Base-by-base conservation (phyloP, 2,113 vertebrate species). In the Albula glossodonta region DNA sequence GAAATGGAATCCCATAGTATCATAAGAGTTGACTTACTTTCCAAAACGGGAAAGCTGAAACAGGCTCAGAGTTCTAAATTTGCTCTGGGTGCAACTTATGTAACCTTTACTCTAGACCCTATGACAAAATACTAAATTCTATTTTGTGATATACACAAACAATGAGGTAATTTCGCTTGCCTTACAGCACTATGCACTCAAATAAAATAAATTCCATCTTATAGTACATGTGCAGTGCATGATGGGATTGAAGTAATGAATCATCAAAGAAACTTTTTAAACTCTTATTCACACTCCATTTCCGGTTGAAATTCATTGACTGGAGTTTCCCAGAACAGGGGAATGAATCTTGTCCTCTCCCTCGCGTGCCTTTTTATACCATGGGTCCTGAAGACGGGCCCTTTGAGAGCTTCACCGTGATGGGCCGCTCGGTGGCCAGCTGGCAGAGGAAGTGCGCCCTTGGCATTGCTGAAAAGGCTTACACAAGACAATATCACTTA, bases 391-490 rank as follows among this genome's bases (percentile, higher is more conserved):
- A 31, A n/a, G 48, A 70, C 63, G 22, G 70, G 22, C 74, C 80
- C 25, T 78, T 66, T 41, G 60, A 84, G 77, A 84, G 51, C 52
- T 48, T 78, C 83, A 50, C 66, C 52, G 48, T 22, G 83, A 78
- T 5, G n/a, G 48, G 5, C 15, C 13, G 49, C n/a, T 31, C 70
- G 25, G 25, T 10, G 22, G 83, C 83, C 83, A 84, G 83, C 83
- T 84, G 83, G 83, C 51, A 78, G 25, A 52, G 70, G 77, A 52
- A 78, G 52, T 50, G 19, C 8, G 51, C 83, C 51, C 48, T 74
- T 83, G 82, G 82, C 82, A 84, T 78, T 51, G 74, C 77, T 49
- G 51, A 52, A 84, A 25, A 19, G 50, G n/a, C 25, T 78, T 13
- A 83, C 57, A 41, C 49, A 70, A 66, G 82, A 83, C 60, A 83